phyloP scores from a whole-genome alignment of 2,797 vertebrate species.

The Danio kyathit region DNA sequence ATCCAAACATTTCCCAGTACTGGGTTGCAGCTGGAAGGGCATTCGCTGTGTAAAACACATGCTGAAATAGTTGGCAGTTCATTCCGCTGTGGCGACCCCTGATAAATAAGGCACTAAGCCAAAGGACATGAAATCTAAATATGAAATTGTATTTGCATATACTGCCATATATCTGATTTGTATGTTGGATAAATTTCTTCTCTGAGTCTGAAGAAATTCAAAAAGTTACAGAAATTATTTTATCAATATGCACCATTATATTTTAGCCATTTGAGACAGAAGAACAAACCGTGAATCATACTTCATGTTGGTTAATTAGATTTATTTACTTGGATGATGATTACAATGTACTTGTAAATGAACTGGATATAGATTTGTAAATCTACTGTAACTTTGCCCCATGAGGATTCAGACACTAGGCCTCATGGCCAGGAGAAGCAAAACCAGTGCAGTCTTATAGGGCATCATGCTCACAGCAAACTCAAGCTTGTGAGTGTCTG shows the following conservation, averaged over 20 bases:
- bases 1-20: no score
- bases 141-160: no score
- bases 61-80: no score
- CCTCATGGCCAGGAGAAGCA: conserved; percentile 43
- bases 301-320: background rate
- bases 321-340: background rate
- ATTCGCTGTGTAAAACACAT: no score
- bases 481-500: background rate
- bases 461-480: conserved; percentile 43
- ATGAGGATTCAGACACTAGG: conserved; percentile 44
- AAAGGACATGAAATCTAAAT: no score
- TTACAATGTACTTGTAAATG: background rate
- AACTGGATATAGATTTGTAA: background rate
- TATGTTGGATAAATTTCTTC: no score
- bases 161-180: no score
- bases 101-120: no score
- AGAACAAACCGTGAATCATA: background rate
- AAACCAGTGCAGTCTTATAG: conserved; percentile 27
- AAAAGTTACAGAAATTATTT: background rate
- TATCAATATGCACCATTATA: background rate
- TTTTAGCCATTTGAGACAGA: background rate
- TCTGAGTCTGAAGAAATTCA: conserved; percentile 34
- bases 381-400: conserved; percentile 47
- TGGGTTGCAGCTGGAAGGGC: no score
- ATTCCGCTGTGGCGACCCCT: no score